Percentiles rank a stretch among this genome's conserved stretches.
phyloP scores from a whole-genome alignment of 2,797 vertebrate species.

The Trichosurus vulpecula region DNA sequence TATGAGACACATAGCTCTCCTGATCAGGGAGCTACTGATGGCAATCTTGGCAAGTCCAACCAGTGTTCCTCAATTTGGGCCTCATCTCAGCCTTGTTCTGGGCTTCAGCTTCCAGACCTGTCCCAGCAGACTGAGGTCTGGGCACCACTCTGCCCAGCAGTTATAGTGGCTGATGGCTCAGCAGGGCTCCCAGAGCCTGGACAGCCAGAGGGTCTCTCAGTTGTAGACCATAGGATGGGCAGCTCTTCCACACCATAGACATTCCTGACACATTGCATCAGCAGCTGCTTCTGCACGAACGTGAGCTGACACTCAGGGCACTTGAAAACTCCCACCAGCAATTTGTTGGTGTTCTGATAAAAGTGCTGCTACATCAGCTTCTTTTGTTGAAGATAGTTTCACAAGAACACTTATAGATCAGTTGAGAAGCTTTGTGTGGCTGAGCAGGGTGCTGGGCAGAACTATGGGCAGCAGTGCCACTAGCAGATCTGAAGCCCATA shows the following conservation, averaged over 20 bases:
- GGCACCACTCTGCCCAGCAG: constrained; percentile 68
- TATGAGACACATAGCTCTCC: constrained; percentile 92
- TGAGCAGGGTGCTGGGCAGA: constrained; percentile 89
- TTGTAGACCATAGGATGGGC: constrained; percentile 81
- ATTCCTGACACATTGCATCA: constrained; percentile 96
- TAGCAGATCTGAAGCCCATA: constrained; percentile 94
- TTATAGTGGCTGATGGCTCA: constrained; percentile 77
- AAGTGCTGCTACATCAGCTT: constrained; percentile 95
- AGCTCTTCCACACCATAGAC: constrained; percentile 89
- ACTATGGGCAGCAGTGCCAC: constrained; percentile 90
- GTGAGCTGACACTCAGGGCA: constrained; percentile 95
- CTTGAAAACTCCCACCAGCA: constrained; percentile 93
- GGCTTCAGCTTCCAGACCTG: constrained; percentile 39
- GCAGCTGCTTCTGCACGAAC: constrained; percentile 93
- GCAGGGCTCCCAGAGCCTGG: constrained; percentile 76
- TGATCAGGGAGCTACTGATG: constrained; percentile 92
- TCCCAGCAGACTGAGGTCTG: constrained; percentile 66
- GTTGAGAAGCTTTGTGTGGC: constrained; percentile 87
- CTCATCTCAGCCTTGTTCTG: constrained; percentile 82
- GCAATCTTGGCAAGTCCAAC: constrained; percentile 95
- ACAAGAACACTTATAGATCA: constrained; percentile 97
- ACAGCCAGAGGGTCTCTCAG: constrained; percentile 77
- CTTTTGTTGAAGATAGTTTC: constrained; percentile 97
- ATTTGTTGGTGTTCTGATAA: constrained; percentile 90
- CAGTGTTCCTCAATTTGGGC: constrained; percentile 85